phyloP scores from a whole-genome alignment of 1,140 invertebrate genomes.

The Hetaerina americana region DNA sequence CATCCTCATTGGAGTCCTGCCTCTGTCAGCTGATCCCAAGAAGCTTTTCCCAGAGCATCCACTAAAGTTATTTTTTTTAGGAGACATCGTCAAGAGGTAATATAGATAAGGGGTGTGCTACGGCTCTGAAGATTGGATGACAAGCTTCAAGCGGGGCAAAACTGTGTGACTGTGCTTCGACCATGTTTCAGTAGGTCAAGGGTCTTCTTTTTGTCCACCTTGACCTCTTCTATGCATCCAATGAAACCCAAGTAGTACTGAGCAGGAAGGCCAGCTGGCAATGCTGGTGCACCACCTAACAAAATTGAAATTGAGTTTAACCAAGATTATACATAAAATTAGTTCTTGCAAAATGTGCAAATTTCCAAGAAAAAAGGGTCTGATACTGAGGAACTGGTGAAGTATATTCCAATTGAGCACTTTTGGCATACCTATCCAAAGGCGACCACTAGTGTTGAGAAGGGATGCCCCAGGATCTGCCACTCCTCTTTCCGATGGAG shows the following conservation, averaged over 20 bases:
- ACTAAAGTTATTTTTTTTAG: too few species aligned
- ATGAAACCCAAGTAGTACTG: constrained; percentile 44
- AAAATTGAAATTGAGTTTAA: constrained; percentile 27
- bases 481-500: constrained; percentile 42
- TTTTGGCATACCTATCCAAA: constrained; percentile 53
- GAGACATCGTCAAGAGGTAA: not conserved
- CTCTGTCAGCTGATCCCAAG: too few species aligned
- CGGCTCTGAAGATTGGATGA: not conserved
- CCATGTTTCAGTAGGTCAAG: not conserved
- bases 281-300: constrained; percentile 35
- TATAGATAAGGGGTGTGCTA: not conserved
- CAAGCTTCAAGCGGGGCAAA: not conserved
- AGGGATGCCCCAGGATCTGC: constrained; percentile 48
- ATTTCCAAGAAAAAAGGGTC: too few species aligned
- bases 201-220: constrained; percentile 31
- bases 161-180: not conserved
- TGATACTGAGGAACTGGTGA: not conserved
- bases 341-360: too few species aligned
- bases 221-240: constrained; percentile 46
- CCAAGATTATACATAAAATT: constrained; percentile 9
- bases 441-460: constrained; percentile 56
- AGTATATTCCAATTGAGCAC: not conserved
- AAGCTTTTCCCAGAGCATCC: too few species aligned
- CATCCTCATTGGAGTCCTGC: too few species aligned
- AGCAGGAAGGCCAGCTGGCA: constrained; percentile 40